Percentiles rank a stretch among this genome's conserved stretches.
Evolutionary conservation across 2,113 vertebrate genomes (phyloP).

Genomic region (Notarius lentiginosus): DNA sequence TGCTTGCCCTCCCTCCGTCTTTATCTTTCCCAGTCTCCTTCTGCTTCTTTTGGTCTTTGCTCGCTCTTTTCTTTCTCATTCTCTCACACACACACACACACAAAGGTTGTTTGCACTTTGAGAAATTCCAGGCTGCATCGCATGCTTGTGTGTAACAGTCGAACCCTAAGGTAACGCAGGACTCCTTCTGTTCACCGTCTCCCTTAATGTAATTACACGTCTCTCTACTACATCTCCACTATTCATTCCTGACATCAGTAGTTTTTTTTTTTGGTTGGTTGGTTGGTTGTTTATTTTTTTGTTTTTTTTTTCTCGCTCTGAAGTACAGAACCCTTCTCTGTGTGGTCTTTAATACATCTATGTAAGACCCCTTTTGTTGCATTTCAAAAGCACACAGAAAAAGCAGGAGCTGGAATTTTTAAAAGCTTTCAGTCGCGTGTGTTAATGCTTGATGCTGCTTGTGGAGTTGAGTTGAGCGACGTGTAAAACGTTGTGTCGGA

Average conservation of each 20-base stretch:
- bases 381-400: background rate
- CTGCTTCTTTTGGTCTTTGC: background rate
- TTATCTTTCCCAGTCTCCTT: background rate
- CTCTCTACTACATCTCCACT: constrained; percentile 57
- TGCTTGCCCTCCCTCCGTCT: background rate
- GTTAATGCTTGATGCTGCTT: too few relatives aligned
- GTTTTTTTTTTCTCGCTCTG: background rate
- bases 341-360: background rate
- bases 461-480: background rate
- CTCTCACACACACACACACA: constrained; percentile 5
- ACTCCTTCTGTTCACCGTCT: constrained; percentile 62
- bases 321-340: background rate
- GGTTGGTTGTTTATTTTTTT: too few relatives aligned
- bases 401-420: background rate
- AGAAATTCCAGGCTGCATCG: constrained; percentile 14
- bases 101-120: constrained; percentile 25
- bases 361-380: background rate
- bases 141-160: constrained; percentile 55
- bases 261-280: background rate
- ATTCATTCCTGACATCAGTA: constrained; percentile 6
- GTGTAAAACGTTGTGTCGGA: background rate
- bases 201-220: constrained; percentile 69
- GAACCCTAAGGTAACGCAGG: constrained; percentile 68
- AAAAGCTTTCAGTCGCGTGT: constrained; percentile 1
- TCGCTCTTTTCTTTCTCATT: background rate